These are phyloP conservation scores for Karalla daura DNA, from an alignment of 2,797 vertebrate species.

Conservation along the genomic window DNA sequence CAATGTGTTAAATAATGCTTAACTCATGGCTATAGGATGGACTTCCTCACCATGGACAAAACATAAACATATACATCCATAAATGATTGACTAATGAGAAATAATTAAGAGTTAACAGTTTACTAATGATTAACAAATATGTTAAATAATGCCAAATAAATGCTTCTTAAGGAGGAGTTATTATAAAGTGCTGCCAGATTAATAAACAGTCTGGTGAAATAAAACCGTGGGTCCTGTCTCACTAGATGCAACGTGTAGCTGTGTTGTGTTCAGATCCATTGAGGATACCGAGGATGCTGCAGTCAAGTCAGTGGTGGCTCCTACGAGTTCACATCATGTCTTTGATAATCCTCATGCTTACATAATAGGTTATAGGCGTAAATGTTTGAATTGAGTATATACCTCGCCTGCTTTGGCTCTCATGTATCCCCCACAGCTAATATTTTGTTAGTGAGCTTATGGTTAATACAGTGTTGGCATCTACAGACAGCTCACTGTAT, in stretches of 20 bases:
- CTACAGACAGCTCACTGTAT: slow-evolving; percentile 36
- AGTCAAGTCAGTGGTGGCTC: slow-evolving; percentile 7
- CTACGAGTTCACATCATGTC: slow-evolving; percentile 15
- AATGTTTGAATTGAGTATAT: slow-evolving; percentile 3
- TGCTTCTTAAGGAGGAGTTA: no score
- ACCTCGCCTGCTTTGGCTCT: slow-evolving; percentile 2
- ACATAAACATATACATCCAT: no score
- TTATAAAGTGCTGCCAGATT: no score
- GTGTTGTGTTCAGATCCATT: slow-evolving; percentile 16
- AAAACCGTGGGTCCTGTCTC: neutral
- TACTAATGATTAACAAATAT: no score
- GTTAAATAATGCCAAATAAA: no score
- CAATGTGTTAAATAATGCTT: no score
- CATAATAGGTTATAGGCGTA: neutral
- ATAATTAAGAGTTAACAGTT: no score
- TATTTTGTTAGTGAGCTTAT: slow-evolving; percentile 22
- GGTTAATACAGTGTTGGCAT: slow-evolving; percentile 25
- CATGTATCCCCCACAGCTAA: neutral
- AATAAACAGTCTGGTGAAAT: neutral
- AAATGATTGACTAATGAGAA: no score
- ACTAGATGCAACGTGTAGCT: slow-evolving; percentile 15
- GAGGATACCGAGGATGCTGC: no score
- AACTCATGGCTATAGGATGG: no score
- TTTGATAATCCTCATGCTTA: neutral
- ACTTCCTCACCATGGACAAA: no score